A percentile compares a stretch with the other conserved stretches of the same genome.
phyloP scores from a whole-genome alignment of 2,888 invertebrate species.

The Oligia latruncula region DNA sequence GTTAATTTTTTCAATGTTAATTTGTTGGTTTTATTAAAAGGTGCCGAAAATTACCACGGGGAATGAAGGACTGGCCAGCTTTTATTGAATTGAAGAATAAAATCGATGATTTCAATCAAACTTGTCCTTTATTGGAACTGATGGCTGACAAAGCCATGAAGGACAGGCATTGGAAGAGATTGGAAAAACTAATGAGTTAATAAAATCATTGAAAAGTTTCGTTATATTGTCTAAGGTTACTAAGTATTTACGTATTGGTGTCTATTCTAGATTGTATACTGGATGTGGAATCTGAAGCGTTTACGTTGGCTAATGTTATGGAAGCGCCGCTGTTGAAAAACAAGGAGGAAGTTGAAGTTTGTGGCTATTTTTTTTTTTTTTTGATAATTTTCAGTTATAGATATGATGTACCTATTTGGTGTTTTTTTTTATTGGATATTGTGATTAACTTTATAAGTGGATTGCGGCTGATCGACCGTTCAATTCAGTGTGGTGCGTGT shows the following conservation, averaged over 20 bases:
- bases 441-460: background rate
- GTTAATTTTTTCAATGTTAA: background rate
- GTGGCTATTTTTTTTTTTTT: background rate
- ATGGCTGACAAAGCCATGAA: conserved; percentile 97
- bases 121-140: conserved; percentile 95
- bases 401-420: background rate
- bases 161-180: conserved; percentile 93
- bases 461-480: background rate
- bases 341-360: conserved; percentile 96
- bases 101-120: conserved; percentile 97
- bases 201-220: conserved; percentile 21
- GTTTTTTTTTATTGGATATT: background rate
- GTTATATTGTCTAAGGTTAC: background rate
- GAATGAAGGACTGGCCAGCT: conserved; percentile 96
- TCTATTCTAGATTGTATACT: conserved; percentile 90
- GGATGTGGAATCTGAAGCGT: conserved; percentile 94
- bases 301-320: conserved; percentile 95
- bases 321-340: conserved; percentile 95
- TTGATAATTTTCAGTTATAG: background rate
- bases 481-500: background rate
- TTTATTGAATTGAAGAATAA: conserved; percentile 95
- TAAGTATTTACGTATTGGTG: background rate
- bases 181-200: conserved; percentile 87
- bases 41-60: conserved; percentile 95
- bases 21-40: conserved; percentile 78